Conservation (phyloP, 2,113 vertebrate species). For the Macquaria australasica region DNA sequence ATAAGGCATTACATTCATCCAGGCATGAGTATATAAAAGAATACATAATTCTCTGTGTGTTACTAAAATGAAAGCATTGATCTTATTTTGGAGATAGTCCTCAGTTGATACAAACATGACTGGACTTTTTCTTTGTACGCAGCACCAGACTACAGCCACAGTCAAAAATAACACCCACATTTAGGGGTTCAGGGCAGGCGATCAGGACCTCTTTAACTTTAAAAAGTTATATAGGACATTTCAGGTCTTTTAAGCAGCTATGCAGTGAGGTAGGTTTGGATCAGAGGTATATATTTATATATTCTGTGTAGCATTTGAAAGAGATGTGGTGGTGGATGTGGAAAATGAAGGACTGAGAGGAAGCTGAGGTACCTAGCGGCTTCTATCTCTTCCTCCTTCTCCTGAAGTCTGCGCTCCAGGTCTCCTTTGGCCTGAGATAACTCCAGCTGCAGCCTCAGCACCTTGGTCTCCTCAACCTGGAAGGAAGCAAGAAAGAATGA, state of each 20-base stretch:
- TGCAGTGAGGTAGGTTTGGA: no score
- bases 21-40: background rate
- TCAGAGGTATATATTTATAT: background rate
- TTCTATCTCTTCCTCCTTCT: constrained; percentile 88
- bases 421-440: constrained; percentile 85
- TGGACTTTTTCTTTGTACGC: background rate
- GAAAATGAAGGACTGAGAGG: background rate
- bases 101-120: background rate
- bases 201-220: background rate
- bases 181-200: background rate
- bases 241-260: background rate
- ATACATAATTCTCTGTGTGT: background rate
- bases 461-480: constrained; percentile 88
- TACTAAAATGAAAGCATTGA: background rate
- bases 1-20: background rate
- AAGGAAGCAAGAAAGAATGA: background rate
- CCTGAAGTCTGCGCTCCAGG: constrained; percentile 84
- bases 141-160: background rate
- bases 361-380: constrained; percentile 74
- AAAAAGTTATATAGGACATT: background rate
- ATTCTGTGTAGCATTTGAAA: background rate
- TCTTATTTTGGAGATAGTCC: background rate
- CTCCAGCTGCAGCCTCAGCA: constrained; percentile 86
- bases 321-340: background rate
- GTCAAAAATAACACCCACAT: background rate